Base-by-base conservation (phyloP, 2,888 invertebrate species). In the Incurvaria masculella region DNA sequence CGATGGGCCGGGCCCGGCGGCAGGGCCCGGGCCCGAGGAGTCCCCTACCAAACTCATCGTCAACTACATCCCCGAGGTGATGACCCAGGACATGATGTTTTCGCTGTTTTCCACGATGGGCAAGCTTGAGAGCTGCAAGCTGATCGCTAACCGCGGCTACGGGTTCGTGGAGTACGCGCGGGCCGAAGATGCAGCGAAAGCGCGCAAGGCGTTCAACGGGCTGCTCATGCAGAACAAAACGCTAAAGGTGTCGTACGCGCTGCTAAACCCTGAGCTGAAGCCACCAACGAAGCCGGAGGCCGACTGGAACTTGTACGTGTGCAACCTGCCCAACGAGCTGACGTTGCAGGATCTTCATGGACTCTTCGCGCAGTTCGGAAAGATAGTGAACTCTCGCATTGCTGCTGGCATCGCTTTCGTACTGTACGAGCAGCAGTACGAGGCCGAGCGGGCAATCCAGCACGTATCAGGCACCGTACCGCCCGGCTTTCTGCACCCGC, bases 61-160 rank as follows among this genome's bases (percentile, higher is more conserved):
- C 68, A 80, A 80, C 72, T 80, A 80, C 69, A 79, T 80, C 72
- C 79, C 79, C 62, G 79, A 80, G 72, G 75, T 79, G 66, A 79
- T 79, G 79, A 79, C 76, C 61, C 79, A 80, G 74, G 78, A 78
- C 65, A 79, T 79, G 79, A 79, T 80, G 79, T 79, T 79, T 62
- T 79, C 79, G 55, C 65, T 80, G 61, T 80, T 80, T 66, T 76
- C 79, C 51, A 78, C 79, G 53, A 79, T 80, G 79, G 80, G 80
- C 64, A 79, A 79, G 73, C 67, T 80, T 65, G 80, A 80, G 70
- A 79, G 79, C 68, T 80, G 80, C 70, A 80, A 80, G 68, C 66
- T 80, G 67, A 80, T 80, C 70, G 71, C 78, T 56, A 79, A 80
- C 66, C 72, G 79, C 66, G 79, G 79, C 65, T 79, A 79, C 64